These are phyloP conservation scores for Pampus argenteus DNA, from an alignment of 2,797 vertebrate genomes.

Conservation along the genomic window DNA sequence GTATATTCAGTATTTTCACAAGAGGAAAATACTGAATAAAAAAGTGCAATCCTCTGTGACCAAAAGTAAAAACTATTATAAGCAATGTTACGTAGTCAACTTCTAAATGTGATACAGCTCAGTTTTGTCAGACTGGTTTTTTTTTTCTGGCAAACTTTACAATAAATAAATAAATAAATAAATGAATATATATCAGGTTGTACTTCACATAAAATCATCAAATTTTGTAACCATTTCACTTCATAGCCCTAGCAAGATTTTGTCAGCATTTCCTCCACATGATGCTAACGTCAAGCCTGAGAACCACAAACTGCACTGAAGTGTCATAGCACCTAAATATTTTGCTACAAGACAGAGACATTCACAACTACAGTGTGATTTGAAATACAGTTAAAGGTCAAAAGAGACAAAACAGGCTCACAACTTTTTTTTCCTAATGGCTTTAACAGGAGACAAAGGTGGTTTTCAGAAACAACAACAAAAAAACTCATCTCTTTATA, in stretches of 20 bases:
- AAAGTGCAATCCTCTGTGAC: too few relatives aligned
- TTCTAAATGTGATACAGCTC: neutral
- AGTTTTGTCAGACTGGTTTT: neutral
- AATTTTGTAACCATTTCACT: neutral
- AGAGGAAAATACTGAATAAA: too few relatives aligned
- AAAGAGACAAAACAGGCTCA: conserved; percentile 38
- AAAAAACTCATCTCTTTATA: conserved; percentile 29
- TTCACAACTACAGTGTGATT: neutral
- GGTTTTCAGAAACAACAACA: conserved; percentile 27
- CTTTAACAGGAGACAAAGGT: conserved; percentile 52
- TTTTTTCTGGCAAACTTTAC: too few relatives aligned
- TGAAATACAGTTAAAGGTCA: neutral
- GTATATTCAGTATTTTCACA: too few relatives aligned
- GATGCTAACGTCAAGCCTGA: neutral
- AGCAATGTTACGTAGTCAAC: too few relatives aligned
- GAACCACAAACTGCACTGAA: too few relatives aligned
- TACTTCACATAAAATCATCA: neutral
- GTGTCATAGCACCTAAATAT: too few relatives aligned
- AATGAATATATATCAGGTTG: too few relatives aligned
- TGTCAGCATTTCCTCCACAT: neutral
- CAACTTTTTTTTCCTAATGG: conserved; percentile 26
- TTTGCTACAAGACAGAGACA: neutral
- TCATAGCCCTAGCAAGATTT: neutral
- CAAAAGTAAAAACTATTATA: too few relatives aligned
- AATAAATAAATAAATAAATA: too few relatives aligned